Evolutionary conservation across 2,888 invertebrate species (phyloP), one percentile per base, ranked within the genome.

Genomic region (Cerceris ruficornis): DNA sequence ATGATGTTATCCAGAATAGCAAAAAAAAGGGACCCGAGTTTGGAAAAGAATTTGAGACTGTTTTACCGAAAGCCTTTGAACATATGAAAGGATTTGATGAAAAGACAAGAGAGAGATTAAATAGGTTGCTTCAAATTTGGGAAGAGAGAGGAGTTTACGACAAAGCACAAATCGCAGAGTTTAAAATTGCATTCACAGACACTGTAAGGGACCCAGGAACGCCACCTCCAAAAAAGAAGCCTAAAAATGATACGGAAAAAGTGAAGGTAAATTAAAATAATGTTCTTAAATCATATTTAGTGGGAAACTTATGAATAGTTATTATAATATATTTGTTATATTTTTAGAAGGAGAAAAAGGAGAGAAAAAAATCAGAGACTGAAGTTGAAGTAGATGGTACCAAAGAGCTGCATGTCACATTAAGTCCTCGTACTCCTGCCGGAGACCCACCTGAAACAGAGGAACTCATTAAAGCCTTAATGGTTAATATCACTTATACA

Each of bases 1-100:
- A 99, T 94, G 99, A 99, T 94, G 98, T 99, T 43, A 98, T 99
- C 88, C 99, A 99, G 92, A 99, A 99, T 90, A 98, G 98, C 91
- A 97, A 98, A 92, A 99, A 98, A 92, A 99, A 99, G 92, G 98
- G 98, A 0, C 98, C 98, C 0, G 98, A 99, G 92, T 99, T 96
- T 93, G 97, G 97, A 0, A 96, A 96, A 90, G 98, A 97, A 90
- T 99, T 97, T 93, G 96, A 95, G 7, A 94, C 94, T 70, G 95
- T 97, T 9, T 92, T 99, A 64, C 95, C 95, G 67, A 97, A 96
- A 88, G 97, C 97, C 0, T 98, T 98, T 90, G 95, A 96, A 80
- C 96, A 97, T 86, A 97, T 98, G 94, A 96, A 96, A 2, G 93
- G 94, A 4, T 94, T 95, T 69, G 97, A 98, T 84, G 94, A 96